Conservation (phyloP, 30 jellyfish, hydroid and myxozoan species). For the Pelagia noctiluca region DNA sequence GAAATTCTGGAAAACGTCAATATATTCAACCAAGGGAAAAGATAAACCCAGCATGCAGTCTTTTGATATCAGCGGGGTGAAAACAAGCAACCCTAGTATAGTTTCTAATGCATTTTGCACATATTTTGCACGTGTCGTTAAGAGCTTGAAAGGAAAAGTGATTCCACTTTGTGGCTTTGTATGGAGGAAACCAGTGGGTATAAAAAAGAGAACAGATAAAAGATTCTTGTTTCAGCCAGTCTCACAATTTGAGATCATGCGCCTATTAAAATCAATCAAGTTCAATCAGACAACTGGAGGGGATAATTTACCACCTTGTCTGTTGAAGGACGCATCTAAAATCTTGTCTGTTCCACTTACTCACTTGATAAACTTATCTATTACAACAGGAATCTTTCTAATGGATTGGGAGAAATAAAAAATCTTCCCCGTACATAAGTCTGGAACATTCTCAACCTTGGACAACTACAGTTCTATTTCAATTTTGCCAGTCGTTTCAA, state of each 20-base stretch:
- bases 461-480: constrained; percentile 12
- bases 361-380: constrained; percentile 46
- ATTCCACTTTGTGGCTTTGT: constrained; percentile 35
- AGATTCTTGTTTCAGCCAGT: constrained; percentile 40
- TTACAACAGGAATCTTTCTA: constrained; percentile 46
- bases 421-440: constrained; percentile 50
- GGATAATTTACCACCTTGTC: constrained; percentile 61
- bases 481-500: constrained; percentile 12
- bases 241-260: constrained; percentile 16
- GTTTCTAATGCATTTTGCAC: constrained; percentile 43
- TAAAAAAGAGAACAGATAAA: constrained; percentile 32
- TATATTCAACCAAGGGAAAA: constrained; percentile 42
- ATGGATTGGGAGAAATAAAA: constrained; percentile 57
- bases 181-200: constrained; percentile 29
- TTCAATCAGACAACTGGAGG: constrained; percentile 30
- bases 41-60: constrained; percentile 35
- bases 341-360: constrained; percentile 57
- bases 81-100: constrained; percentile 28
- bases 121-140: constrained; percentile 36
- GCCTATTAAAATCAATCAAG: constrained; percentile 23
- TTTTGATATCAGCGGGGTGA: constrained; percentile 50
- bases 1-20: constrained; percentile 36
- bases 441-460: constrained; percentile 26
- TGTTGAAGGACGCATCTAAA: constrained; percentile 50
- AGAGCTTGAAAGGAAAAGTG: constrained; percentile 47